Evolutionary conservation across 2,797 vertebrate species (phyloP).

Genomic region (Sparus aurata): DNA sequence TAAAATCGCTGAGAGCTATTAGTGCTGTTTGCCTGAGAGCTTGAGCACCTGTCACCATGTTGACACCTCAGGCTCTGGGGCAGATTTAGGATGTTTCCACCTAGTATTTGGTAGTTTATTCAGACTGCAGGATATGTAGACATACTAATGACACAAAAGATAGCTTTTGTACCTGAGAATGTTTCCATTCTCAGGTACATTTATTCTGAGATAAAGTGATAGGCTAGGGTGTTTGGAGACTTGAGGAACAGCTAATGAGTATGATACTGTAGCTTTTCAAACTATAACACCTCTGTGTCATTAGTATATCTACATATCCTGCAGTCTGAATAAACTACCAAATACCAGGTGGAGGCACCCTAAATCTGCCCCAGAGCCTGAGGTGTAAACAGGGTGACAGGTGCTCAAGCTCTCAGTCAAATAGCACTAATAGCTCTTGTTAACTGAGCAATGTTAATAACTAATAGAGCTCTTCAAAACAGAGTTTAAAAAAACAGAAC

Average conservation of each 20-base stretch:
- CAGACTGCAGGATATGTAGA: slow-evolving; percentile 11
- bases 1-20: no score
- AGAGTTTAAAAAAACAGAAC: no score
- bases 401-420: no score
- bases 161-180: background rate
- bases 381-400: slow-evolving; percentile 17
- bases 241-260: background rate
- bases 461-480: no score
- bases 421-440: no score
- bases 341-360: slow-evolving; percentile 27
- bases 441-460: no score
- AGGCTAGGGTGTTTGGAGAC: background rate
- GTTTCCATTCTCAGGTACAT: background rate
- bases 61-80: slow-evolving; percentile 24
- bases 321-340: slow-evolving; percentile 9
- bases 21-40: no score
- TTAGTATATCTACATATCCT: slow-evolving; percentile 12
- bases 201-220: background rate
- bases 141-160: slow-evolving; percentile 1
- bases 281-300: slow-evolving; percentile 2
- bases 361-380: slow-evolving; percentile 19
- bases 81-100: slow-evolving; percentile 26
- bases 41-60: slow-evolving; percentile 1
- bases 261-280: slow-evolving; percentile 14
- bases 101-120: slow-evolving; percentile 12